These are phyloP conservation scores for Drosophila mojavensis DNA, from an alignment of 1,140 invertebrate species.

Conservation along the genomic window DNA sequence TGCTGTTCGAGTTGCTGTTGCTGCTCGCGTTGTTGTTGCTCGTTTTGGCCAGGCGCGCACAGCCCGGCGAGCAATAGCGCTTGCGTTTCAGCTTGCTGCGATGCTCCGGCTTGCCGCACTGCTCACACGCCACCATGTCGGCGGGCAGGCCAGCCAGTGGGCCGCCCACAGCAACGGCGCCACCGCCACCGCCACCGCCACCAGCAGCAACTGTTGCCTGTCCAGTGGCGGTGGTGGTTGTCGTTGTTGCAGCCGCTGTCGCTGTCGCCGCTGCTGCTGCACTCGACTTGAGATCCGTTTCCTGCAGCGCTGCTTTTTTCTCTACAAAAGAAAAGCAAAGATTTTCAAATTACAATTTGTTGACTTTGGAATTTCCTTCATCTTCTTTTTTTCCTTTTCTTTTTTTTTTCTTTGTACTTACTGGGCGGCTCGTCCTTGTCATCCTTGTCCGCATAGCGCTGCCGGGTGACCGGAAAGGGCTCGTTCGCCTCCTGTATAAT, in stretches of 20 bases:
- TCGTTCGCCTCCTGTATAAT: slow-evolving; percentile 97
- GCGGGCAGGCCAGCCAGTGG: slow-evolving; percentile 34
- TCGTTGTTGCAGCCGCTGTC: background rate
- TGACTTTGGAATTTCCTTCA: no score
- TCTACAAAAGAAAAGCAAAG: slow-evolving; percentile 39
- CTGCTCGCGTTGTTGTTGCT: slow-evolving; percentile 8
- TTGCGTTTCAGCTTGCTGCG: slow-evolving; percentile 90
- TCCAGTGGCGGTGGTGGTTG: background rate
- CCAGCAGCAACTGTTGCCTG: background rate
- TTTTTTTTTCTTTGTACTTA: slow-evolving; percentile 42
- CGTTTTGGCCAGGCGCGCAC: slow-evolving; percentile 67
- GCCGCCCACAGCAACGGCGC: background rate
- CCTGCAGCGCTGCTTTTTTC: slow-evolving; percentile 84
- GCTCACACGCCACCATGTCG: slow-evolving; percentile 90
- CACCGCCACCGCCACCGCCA: no score
- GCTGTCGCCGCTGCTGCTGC: slow-evolving; percentile 20
- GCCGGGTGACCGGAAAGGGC: slow-evolving; percentile 93
- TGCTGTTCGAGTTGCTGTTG: slow-evolving; percentile 10
- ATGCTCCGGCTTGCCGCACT: slow-evolving; percentile 90
- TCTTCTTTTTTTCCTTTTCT: no score
- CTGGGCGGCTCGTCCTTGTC: slow-evolving; percentile 89
- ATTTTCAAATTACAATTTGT: no score
- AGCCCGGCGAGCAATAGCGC: slow-evolving; percentile 88
- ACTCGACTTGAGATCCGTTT: slow-evolving; percentile 57
- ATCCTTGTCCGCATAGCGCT: slow-evolving; percentile 85